phyloP scores from a whole-genome alignment of 2,113 vertebrate genomes.

The Heptranchias perlo region DNA sequence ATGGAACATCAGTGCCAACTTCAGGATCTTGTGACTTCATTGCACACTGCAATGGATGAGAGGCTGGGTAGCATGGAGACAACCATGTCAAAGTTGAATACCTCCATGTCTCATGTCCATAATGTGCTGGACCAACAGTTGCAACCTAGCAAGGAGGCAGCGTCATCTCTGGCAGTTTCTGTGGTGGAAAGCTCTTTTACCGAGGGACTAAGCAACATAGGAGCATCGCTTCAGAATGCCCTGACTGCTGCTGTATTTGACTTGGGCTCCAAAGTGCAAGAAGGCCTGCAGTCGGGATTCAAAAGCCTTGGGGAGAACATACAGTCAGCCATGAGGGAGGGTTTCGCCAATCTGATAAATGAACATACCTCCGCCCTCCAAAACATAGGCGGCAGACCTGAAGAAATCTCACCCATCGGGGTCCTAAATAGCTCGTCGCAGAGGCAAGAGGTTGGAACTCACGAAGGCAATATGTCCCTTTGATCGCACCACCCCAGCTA shows the following conservation, averaged over 20 bases:
- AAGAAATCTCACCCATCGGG: no score
- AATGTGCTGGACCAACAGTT: neutral
- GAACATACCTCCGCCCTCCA: neutral
- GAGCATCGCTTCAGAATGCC: constrained; percentile 12
- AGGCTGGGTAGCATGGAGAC: neutral
- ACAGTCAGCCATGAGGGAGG: neutral
- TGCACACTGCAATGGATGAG: neutral
- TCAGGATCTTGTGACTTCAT: neutral
- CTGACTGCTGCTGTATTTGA: neutral
- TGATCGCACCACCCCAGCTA: neutral
- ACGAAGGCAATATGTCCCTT: neutral
- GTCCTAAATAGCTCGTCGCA: neutral
- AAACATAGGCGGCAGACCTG: neutral
- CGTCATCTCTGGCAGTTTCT: neutral
- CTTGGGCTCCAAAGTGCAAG: constrained; percentile 13
- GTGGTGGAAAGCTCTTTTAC: neutral
- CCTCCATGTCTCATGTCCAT: neutral
- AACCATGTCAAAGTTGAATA: constrained; percentile 8
- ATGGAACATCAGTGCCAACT: neutral
- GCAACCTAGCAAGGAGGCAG: neutral
- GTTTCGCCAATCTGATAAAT: neutral
- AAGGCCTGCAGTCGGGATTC: constrained; percentile 19
- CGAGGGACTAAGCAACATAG: neutral
- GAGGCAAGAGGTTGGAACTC: neutral
- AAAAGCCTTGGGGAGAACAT: constrained; percentile 21